Conservation (phyloP, 1,140 invertebrate species). For the Harlomillsia oculata region DNA sequence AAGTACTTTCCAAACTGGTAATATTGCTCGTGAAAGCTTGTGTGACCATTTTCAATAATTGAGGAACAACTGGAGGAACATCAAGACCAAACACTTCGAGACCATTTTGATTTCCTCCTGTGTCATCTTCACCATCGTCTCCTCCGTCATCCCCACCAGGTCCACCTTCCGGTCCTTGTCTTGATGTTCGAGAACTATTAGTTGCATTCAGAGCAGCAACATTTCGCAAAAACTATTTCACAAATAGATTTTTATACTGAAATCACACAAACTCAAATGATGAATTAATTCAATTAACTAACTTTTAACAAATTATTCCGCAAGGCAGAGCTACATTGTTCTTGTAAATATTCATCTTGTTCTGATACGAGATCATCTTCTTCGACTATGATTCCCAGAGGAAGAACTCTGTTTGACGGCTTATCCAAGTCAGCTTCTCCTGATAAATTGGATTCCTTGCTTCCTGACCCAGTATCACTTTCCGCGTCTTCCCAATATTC, state of each 20-base stretch:
- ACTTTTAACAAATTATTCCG: no score
- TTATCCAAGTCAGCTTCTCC: background rate
- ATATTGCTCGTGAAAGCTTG: slow-evolving; percentile 2
- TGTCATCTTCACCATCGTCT: background rate
- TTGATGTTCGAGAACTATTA: background rate
- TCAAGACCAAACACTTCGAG: slow-evolving; percentile 2
- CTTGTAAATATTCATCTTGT: background rate
- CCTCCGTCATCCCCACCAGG: background rate
- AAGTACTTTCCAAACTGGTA: background rate
- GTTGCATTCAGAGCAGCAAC: background rate
- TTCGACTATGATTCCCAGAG: background rate
- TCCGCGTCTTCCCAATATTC: no score
- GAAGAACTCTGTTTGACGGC: background rate
- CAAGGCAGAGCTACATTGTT: background rate
- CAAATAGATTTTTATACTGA: background rate
- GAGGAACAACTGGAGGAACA: background rate
- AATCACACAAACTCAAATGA: no score
- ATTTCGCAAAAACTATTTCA: background rate
- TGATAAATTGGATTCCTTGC: no score
- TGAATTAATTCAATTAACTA: no score
- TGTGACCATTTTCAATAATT: slow-evolving; percentile 1
- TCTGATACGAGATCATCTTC: background rate
- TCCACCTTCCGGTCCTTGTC: slow-evolving; percentile 1
- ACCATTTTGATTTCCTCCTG: background rate
- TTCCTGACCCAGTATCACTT: no score